These are phyloP conservation scores for Temnothorax longispinosus DNA, from an alignment of 1,140 invertebrate genomes.

Conservation along the genomic window DNA sequence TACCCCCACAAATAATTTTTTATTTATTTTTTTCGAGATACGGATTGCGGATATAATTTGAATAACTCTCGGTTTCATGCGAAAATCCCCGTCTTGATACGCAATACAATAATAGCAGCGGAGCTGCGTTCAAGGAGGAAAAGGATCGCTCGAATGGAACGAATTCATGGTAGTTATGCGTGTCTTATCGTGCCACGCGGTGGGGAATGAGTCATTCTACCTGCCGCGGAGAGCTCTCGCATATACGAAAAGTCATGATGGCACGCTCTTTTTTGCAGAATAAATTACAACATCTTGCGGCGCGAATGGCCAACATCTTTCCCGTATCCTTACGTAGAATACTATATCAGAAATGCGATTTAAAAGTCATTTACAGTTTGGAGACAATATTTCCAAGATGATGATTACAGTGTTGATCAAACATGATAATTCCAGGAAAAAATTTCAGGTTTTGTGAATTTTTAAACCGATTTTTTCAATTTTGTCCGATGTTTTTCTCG, in stretches of 20 bases:
- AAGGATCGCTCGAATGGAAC: conserved; percentile 58
- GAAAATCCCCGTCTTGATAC: not conserved
- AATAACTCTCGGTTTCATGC: conserved; percentile 23
- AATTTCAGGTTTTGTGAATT: not conserved
- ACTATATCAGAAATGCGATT: not conserved
- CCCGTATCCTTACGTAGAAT: not conserved
- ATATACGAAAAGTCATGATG: conserved; percentile 15
- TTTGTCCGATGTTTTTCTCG: not conserved
- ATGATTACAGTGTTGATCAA: not conserved
- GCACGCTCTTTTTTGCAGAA: not conserved
- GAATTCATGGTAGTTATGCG: conserved; percentile 52
- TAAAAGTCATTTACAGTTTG: not conserved
- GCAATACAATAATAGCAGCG: conserved; percentile 31
- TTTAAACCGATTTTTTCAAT: not conserved
- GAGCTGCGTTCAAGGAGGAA: conserved; percentile 43
- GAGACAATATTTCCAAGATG: not conserved
- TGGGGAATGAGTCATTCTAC: conserved; percentile 45
- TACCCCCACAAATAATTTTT: not conserved
- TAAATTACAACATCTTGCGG: conserved; percentile 29
- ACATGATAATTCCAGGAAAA: not conserved
- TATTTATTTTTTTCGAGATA: not conserved
- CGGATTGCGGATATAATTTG: not conserved
- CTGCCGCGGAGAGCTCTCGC: not conserved
- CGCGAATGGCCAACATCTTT: not conserved
- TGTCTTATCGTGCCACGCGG: conserved; percentile 49